These are phyloP conservation scores for Spinibarbus caldwelli DNA, from an alignment of 2,797 vertebrate genomes.

Conservation along the genomic window DNA sequence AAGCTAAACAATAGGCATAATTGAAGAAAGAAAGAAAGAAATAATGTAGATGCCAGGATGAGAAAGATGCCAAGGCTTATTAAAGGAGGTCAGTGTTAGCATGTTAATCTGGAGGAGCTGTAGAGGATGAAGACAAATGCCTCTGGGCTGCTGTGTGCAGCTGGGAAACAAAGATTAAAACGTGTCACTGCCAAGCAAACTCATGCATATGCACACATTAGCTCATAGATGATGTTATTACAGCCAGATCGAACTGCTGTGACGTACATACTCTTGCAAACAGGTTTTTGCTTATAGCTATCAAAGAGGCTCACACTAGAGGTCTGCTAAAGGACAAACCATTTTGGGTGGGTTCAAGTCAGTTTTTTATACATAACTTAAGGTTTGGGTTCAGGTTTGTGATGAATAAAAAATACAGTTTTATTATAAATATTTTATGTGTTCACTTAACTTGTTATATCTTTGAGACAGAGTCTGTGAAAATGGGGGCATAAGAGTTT, in stretches of 20 bases:
- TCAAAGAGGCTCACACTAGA: neutral
- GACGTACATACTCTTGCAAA: neutral
- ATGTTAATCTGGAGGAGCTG: slow-evolving; percentile 34
- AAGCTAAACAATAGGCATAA: slow-evolving; percentile 27
- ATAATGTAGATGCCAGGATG: slow-evolving; percentile 20
- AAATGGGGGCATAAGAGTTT: neutral
- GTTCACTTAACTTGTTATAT: slow-evolving; percentile 6
- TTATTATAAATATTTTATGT: slow-evolving; percentile 5
- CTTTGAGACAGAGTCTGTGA: neutral
- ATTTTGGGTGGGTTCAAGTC: too few species aligned
- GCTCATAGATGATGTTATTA: slow-evolving; percentile 17
- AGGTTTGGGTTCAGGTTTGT: neutral
- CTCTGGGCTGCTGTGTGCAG: slow-evolving; percentile 10
- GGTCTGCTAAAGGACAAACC: slow-evolving; percentile 13
- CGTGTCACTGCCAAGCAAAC: slow-evolving; percentile 19
- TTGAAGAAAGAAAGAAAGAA: slow-evolving; percentile 24
- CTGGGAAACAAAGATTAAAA: slow-evolving; percentile 47
- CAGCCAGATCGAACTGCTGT: neutral
- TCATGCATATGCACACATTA: slow-evolving; percentile 22
- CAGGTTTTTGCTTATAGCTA: neutral
- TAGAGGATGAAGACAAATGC: slow-evolving; percentile 16
- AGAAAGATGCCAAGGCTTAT: slow-evolving; percentile 38
- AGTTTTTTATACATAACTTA: neutral
- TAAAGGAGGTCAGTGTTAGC: slow-evolving; percentile 36
- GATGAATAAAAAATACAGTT: slow-evolving; percentile 15